These are phyloP conservation scores for Ancistrus triradiatus DNA, from an alignment of 2,113 vertebrate species.

Conservation along the genomic window DNA sequence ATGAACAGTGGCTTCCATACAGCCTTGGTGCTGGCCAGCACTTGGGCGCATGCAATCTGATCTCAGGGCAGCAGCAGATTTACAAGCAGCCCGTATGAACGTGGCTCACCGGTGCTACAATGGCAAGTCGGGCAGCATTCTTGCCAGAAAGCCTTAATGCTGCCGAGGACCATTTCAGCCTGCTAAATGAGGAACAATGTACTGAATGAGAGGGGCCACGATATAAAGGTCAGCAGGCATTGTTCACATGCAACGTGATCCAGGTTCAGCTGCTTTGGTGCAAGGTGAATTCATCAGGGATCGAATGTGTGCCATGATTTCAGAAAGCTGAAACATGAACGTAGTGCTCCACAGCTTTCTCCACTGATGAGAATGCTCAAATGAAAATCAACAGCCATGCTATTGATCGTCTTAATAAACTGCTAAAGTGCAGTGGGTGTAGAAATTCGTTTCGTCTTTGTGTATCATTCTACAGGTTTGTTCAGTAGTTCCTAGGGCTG, in stretches of 20 bases:
- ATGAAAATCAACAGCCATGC: no score
- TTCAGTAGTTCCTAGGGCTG: no score
- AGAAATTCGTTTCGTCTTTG: no score
- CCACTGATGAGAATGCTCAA: no score
- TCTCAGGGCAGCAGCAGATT: conserved; percentile 17
- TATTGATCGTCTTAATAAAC: no score
- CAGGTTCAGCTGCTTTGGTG: not conserved
- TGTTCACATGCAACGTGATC: conserved; percentile 23
- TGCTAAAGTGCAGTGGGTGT: no score
- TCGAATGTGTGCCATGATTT: not conserved
- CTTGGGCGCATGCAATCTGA: not conserved
- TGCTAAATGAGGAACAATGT: conserved; percentile 47
- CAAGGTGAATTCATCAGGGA: not conserved
- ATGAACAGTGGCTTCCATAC: not conserved
- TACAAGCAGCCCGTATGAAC: conserved; percentile 17
- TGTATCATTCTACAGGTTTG: no score
- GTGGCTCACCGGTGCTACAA: not conserved
- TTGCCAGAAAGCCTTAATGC: conserved; percentile 56
- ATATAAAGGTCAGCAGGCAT: conserved; percentile 44
- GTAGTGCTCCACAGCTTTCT: not conserved
- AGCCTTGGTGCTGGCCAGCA: conserved; percentile 3
- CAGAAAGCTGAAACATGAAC: no score
- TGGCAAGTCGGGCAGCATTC: conserved; percentile 25
- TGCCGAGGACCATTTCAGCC: conserved; percentile 46
- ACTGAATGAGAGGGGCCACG: conserved; percentile 31